Evolutionary conservation across 2,113 vertebrate genomes (phyloP).

Genomic region (Hassar affinis): DNA sequence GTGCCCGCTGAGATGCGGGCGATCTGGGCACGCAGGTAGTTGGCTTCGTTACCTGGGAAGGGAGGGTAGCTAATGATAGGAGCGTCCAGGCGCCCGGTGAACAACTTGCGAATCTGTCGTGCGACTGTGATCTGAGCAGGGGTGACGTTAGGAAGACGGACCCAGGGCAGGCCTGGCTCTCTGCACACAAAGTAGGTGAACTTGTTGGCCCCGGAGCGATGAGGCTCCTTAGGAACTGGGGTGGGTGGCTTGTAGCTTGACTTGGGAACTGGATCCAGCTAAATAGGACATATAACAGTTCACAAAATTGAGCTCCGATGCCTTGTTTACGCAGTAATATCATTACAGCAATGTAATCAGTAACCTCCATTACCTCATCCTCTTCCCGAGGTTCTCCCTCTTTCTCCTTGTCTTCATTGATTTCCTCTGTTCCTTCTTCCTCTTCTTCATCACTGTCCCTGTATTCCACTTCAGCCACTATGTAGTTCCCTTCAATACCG

Average conservation of each 20-base stretch:
- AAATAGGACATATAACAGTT: background rate
- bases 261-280: conserved; percentile 73
- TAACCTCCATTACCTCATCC: conserved; percentile 39
- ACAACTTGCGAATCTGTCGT: conserved; percentile 84
- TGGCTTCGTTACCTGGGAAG: conserved; percentile 89
- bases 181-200: conserved; percentile 90
- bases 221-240: conserved; percentile 78
- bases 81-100: conserved; percentile 82
- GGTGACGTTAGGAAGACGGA: conserved; percentile 82
- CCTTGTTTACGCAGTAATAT: background rate
- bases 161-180: conserved; percentile 86
- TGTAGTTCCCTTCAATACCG: conserved; percentile 81
- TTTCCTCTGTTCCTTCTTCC: conserved; percentile 67
- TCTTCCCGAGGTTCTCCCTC: conserved; percentile 48
- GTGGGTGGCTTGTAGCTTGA: conserved; percentile 78
- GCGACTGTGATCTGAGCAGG: conserved; percentile 85
- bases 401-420: conserved; percentile 59
- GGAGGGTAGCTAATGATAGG: conserved; percentile 84
- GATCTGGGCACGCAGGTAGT: conserved; percentile 91
- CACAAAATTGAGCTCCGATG: background rate
- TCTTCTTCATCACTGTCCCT: conserved; percentile 81
- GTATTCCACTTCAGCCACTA: conserved; percentile 85
- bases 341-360: no score
- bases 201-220: conserved; percentile 83
- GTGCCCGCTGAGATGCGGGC: conserved; percentile 92